Base-by-base conservation (phyloP, 2,797 vertebrate species). In the Distichodus sexfasciatus region DNA sequence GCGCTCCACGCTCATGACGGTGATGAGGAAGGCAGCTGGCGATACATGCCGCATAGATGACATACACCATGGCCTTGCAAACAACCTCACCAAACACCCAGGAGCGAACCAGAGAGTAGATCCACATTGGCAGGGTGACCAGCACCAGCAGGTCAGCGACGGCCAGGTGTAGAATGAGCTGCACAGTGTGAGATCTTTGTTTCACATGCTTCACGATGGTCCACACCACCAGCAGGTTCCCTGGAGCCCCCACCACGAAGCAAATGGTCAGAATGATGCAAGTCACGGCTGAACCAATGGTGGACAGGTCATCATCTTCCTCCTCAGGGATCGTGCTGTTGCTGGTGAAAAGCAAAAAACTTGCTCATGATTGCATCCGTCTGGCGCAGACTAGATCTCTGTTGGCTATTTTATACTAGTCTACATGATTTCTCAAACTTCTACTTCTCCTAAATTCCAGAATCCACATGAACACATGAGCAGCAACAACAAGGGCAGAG, bases 181-280 rank as follows among this genome's bases (percentile, higher is more conserved):
- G 64, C 17, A 94, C 89, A 0, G 92, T 94, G 79, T 92, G 91
- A 21, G 92, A 92, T 2, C 89, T 75, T 76, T 91, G 68, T 81
- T 93, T 88, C 38, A 95, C 81, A 23, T 92, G 89, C 38, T 61
- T 83, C 59, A 92, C 80, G 65, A 94, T 91, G 35, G 89, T 94
- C 94, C 93, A 95, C 79, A 95, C 90, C 76, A 95, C 87, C 1
- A 95, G 74, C 75, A 91, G 81, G 71, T 95, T 96, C 12, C 94
- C 94, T 0, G 94, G 94, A 4, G 76, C 80, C 9, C 94, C 94
- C 17, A 93, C 65, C 58, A 92, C 3, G 70, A 94, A 94, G 0
- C 91, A 91, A 54, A 94, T 75, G 17, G 87, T 86, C 71, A 95
- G 82, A 73, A 96, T 91, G 28, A 86, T 80, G 2, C 61, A 71